Conservation (phyloP, 2,888 invertebrate genomes). For the Thalpophila matura region DNA sequence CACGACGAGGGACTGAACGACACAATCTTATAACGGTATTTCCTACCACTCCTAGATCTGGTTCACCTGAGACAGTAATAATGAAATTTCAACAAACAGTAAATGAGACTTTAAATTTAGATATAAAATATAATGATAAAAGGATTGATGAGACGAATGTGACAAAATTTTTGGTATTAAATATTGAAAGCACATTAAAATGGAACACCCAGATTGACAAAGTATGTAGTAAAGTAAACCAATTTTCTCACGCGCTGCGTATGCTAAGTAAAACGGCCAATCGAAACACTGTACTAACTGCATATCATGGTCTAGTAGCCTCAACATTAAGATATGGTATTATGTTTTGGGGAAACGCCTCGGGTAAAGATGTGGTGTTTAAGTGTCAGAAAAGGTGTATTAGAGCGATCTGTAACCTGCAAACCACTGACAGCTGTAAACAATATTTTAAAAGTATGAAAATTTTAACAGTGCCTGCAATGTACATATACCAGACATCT, state of each 20-base stretch:
- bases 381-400: not conserved
- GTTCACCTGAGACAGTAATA: slow-evolving; percentile 4
- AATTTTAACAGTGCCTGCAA: not conserved
- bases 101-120: no score
- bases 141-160: not conserved
- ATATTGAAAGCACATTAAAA: not conserved
- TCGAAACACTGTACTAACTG: no score
- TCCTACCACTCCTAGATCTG: slow-evolving; percentile 8
- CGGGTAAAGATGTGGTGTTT: not conserved
- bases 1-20: not conserved
- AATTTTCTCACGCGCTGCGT: not conserved
- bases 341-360: no score
- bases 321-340: no score
- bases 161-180: not conserved
- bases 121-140: not conserved
- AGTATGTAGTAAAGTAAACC: no score
- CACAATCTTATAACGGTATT: slow-evolving; percentile 5
- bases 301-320: no score
- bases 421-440: no score
- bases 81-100: not conserved
- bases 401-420: no score
- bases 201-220: not conserved
- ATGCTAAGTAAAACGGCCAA: not conserved
- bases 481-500: not conserved
- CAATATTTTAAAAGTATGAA: not conserved